A percentile compares a stretch with the other conserved stretches of the same genome.
Conservation (phyloP, 2,797 vertebrate genomes). For the Thripadectes ignobilis region DNA sequence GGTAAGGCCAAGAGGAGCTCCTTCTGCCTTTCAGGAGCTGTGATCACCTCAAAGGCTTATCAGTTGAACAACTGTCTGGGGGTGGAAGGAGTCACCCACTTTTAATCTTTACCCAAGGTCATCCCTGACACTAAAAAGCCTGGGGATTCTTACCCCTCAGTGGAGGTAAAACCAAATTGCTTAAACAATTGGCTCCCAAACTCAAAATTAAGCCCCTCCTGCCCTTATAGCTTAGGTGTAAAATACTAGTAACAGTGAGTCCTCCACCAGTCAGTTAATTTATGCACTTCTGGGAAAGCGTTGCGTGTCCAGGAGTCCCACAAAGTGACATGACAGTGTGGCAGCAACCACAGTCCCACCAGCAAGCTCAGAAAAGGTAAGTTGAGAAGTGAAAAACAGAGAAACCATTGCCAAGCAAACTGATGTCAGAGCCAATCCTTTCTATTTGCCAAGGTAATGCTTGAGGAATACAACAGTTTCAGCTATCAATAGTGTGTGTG, state of each 20-base stretch:
- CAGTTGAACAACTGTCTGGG: background rate
- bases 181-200: background rate
- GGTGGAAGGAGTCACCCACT: background rate
- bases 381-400: accelerated
- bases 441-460: background rate
- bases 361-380: background rate
- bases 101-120: background rate
- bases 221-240: background rate
- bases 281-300: background rate
- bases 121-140: background rate
- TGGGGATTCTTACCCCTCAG: background rate
- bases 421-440: background rate
- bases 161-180: background rate
- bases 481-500: background rate
- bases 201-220: background rate
- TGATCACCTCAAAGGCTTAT: background rate
- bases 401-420: background rate
- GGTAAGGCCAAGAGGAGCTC: background rate
- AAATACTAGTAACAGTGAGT: background rate
- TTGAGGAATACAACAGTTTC: background rate
- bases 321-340: background rate
- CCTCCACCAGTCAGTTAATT: background rate
- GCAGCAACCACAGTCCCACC: background rate
- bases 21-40: background rate
- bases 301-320: background rate